phyloP scores from a whole-genome alignment of 2,888 invertebrate species.

The Diarsia dahlii region DNA sequence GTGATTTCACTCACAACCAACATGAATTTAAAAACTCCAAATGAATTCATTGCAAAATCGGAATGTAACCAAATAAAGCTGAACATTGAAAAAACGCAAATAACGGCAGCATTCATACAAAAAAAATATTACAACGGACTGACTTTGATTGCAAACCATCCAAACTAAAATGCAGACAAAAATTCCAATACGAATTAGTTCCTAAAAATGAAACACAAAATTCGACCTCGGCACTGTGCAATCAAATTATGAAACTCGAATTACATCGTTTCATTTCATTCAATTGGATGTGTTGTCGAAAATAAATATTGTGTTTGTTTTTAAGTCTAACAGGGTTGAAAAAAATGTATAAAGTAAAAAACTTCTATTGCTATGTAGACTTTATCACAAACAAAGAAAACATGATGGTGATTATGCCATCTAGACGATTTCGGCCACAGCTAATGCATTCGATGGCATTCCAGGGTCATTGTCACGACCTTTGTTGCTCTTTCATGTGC shows the following conservation, averaged over 20 bases:
- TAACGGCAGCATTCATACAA: constrained; percentile 32
- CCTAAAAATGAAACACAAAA: constrained; percentile 44
- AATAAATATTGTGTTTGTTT: constrained; percentile 27
- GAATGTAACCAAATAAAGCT: constrained; percentile 28
- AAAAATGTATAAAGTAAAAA: not conserved
- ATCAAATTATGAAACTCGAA: constrained; percentile 65
- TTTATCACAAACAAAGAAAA: not conserved
- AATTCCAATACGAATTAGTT: constrained; percentile 54
- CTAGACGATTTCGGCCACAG: too few species aligned
- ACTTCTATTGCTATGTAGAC: too few species aligned
- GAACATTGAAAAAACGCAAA: constrained; percentile 35
- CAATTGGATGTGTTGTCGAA: constrained; percentile 39
- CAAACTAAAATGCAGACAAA: constrained; percentile 39
- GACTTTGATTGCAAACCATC: constrained; percentile 42
- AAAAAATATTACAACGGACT: constrained; percentile 20
- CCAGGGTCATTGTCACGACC: too few species aligned
- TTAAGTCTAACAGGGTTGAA: not conserved
- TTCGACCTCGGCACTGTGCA: constrained; percentile 35
- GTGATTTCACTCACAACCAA: constrained; percentile 20
- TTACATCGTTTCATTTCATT: constrained; percentile 61
- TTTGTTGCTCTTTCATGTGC: too few species aligned
- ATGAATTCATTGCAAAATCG: constrained; percentile 23
- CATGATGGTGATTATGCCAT: too few species aligned
- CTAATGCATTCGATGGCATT: too few species aligned
- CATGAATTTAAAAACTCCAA: not conserved